Evolutionary conservation across 2,113 vertebrate species (phyloP), one percentile per base, ranked within the genome.

Genomic region (Indicator indicator): DNA sequence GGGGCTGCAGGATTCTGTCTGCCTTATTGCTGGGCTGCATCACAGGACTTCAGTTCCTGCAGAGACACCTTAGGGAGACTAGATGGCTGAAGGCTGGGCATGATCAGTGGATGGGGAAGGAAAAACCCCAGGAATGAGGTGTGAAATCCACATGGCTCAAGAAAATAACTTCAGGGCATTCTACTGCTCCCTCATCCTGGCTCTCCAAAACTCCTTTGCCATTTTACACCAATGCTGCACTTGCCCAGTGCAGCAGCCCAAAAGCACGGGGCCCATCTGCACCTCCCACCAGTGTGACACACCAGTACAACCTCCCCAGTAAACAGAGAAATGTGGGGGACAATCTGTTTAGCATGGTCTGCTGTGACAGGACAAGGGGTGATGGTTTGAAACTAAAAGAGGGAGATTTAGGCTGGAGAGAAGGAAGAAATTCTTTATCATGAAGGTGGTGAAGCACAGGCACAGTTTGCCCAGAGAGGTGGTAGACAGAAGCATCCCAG

Each of bases 141-240:
- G 54, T 30, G 44, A 79, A 59, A 72, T 59, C 36, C 33, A 54
- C 18, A 5, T 2, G 6, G 73, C 73, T 84, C 15, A 52, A 52
- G 44, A 59, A 78, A 46, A 50, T 65, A 44, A 42, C 32, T 83
- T 23, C 30, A 11, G 11, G 36, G 59, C 48, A 64, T 78, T 64
- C n/a, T 30, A 8, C 11, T 15, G 20, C 55, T 71, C 15, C 36
- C 16, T 15, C 26, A 36, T 10, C 58, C 32, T n/a, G 28, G 55
- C 15, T 56, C 55, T 56, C 55, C 55, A 59, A 81, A 65, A 52
- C 52, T 71, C 14, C 36, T 81, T 54, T 81, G 27, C 38, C 42
- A 33, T 27, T 54, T 52, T 30, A 42, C 50, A 74, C 27, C 50
- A 28, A 12, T 0, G 0, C 4, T 28, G 26, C 20, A 2, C 28